Base-by-base conservation (phyloP, 2,113 vertebrate genomes). In the Heteronetta atricapilla region DNA sequence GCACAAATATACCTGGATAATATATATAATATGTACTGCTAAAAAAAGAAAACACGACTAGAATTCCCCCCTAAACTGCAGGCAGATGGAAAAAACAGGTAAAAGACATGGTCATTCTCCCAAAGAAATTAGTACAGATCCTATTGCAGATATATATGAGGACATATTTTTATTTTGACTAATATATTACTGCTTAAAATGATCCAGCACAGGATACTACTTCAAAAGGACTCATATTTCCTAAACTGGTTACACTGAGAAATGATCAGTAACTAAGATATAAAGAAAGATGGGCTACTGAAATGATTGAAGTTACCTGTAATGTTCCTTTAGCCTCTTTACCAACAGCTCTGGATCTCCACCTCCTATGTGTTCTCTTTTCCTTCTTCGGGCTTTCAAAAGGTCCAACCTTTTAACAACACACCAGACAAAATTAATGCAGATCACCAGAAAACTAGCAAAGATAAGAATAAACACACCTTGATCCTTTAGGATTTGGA, bases 361-460 rank as follows among this genome's bases (percentile, higher is more conserved):
- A 99, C 92, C 98, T 99, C 89, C 98, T 98, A 75, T 98, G 98
- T 48, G 98, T 93, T 96, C 99, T 98, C 96, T 99, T 99, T 89
- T 99, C 99, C 95, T 99, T 99, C 97, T 99, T 99, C 50, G 99
- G 99, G 96, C 99, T 99, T 98, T 99, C 99, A 96, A 99, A 99
- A 77, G 98, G 94, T 90, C 98, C 98, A 70, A 98, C 95, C 99
- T 99, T 98, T 84, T 94, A 97, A 95, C 33, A 97, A 92, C 78
- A 97, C 17, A 94, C 29, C 94, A 78, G 92, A 92, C 85, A 94
- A 87, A 94, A 93, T 81, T 66, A 94, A 67, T 13, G 63, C 29
- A 91, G 85, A 44, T 46, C 81, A 87, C 53, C 72, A 82, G 29
- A 94, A 92, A 94, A 64, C 63, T 29, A 82, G 2, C 21, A 66